Percentiles rank a stretch among this genome's conserved stretches.
Evolutionary conservation across 2,797 vertebrate genomes (phyloP).

Genomic region (Enteromius treurensis): DNA sequence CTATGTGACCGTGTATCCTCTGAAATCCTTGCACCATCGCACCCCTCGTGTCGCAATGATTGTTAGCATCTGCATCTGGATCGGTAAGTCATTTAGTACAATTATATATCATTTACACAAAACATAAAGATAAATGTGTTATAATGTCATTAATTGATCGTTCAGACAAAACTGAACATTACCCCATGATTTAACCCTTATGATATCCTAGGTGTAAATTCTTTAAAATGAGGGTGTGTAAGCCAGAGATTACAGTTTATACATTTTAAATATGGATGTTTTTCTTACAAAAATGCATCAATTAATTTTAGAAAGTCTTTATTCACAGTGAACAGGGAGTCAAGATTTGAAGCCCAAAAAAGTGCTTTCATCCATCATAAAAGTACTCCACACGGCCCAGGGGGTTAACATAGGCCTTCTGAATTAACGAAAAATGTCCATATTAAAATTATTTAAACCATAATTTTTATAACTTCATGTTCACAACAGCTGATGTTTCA

Average conservation of each 20-base stretch:
- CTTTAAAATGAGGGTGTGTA: no score
- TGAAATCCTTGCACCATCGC: conserved; percentile 82
- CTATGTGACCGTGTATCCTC: conserved; percentile 82
- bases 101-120: background rate
- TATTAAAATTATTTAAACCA: no score
- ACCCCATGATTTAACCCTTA: background rate
- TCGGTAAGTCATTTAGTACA: conserved; percentile 67
- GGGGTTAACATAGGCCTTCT: background rate
- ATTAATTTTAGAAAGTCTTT: no score
- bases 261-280: no score
- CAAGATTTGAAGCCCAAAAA: background rate
- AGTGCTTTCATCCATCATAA: background rate
- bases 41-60: conserved; percentile 81
- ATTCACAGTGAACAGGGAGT: background rate
- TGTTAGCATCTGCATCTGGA: conserved; percentile 84
- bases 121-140: background rate
- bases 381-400: background rate
- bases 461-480: no score
- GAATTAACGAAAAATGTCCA: no score
- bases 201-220: background rate
- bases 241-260: no score
- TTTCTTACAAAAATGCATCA: no score
- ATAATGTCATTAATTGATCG: background rate
- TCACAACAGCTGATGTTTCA: no score
- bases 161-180: background rate